Evolutionary conservation across 2,113 vertebrate species (phyloP), one percentile per base, ranked within the genome.

Genomic region (Solea senegalensis): DNA sequence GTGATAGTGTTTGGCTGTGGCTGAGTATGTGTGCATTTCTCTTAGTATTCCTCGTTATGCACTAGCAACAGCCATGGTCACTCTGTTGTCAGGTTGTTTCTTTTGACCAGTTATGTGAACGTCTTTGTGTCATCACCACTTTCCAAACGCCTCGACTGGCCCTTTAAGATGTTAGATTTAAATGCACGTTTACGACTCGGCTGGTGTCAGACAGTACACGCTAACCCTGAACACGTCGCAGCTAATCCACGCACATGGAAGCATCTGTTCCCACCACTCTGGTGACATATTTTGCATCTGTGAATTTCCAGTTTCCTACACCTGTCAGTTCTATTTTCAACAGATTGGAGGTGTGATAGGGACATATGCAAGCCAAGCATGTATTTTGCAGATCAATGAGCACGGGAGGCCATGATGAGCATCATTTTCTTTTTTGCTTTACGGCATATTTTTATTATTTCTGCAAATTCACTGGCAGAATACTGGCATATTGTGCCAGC

Each of bases 401-500:
- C 62, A 13, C 0, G 0, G 10, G 48, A 46, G n/a, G 44, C 63
- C 51, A 44, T 0, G 0, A 69, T 0, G 0, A 69, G 64, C 11
- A 1, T 55, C 41, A 5, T 8, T n/a, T 21, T 21, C n/a, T 21
- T 21, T 21, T 21, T 21, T 7, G 5, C 4, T 44, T 26, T 26
- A 11, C 7, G 45, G 26, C 1, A 16, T 53, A 26, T 45, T 40
- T 9, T 34, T 15, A 11, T 3, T 55, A 55, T 7, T 14, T 2
- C 7, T 55, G 58, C 40, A 34, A 44, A 62, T 45, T 62, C 58
- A 41, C 43, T 5, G 2, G 34, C 48, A 15, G 48, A 27, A 53
- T 7, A 3, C 61, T 13, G 21, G 56, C 81, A 84, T 84, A 79
- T 78, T 88, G 79, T 69, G 21, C 43, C 63, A 62, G 57, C 85